Base-by-base conservation (phyloP, 2,888 invertebrate species). In the Aphodius sticticus region DNA sequence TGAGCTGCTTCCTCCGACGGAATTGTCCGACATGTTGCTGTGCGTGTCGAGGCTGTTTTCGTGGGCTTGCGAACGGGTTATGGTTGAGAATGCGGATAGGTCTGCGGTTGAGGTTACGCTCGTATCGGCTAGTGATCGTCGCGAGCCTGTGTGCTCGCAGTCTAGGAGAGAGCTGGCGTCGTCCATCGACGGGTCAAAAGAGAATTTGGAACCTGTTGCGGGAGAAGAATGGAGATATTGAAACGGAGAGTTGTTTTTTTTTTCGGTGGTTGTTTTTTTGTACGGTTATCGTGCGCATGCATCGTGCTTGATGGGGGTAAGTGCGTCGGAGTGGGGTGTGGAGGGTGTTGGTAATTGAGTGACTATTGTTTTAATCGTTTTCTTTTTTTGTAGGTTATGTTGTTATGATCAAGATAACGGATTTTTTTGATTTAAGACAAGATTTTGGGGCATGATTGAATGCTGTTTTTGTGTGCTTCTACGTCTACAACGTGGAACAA, bases 71-170 rank as follows among this genome's bases (percentile, higher is more conserved):
- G 94, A 94, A 78, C 94, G 91, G 12, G 94, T 94, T 85, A 93
- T 93, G 80, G 91, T 91, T 16, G 94, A 95, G 89, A 96, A 95
- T 83, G 95, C 95, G 84, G 95, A 95, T 80, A 96, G 91, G 88
- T 96, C 95, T 0, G 96, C 95, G 0, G 96, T 96, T 77, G 95
- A 96, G 38, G 96, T 96, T 77, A 96, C 95, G 85, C 95, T 95
- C 26, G 96, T 96, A 87, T 95, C 96, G 16, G 96, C 95, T 81
- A 96, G 90, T 77, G 96, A 96, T 78, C 95, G 93, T 79, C 95
- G 92, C 16, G 95, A 96, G 36, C 95, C 95, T 81, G 92, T 91
- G 81, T 91, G 91, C 70, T 90, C 90, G 81, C 89, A 89, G 81
- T 91, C 92, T 78, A 94, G 87, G 81, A 92, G 90, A 38, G 95